Conservation (phyloP, 2,113 vertebrate genomes). For the Thinocorus orbignyianus region DNA sequence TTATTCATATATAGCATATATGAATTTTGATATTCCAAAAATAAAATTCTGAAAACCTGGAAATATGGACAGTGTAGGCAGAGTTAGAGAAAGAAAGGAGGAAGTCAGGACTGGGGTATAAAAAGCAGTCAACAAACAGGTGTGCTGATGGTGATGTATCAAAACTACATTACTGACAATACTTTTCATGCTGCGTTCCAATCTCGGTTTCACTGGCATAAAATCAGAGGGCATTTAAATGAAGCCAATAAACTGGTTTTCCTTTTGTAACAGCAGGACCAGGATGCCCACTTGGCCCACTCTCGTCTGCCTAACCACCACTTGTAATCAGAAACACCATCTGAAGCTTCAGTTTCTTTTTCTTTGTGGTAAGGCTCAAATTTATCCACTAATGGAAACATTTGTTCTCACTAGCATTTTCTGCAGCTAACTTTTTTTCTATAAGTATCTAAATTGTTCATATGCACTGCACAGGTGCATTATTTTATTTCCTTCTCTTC, state of each 20-base stretch:
- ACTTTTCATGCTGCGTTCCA: background rate
- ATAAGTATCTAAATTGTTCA: background rate
- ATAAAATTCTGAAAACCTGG: background rate
- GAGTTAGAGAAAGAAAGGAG: background rate
- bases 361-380: background rate
- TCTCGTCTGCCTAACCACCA: background rate
- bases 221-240: background rate
- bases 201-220: background rate
- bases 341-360: slow-evolving; percentile 27
- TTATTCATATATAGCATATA: background rate
- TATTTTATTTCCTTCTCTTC: background rate
- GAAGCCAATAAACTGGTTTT: background rate
- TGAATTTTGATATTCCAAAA: background rate
- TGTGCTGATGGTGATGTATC: rapidly evolving
- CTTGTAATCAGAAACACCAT: background rate
- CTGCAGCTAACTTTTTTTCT: background rate
- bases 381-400: background rate
- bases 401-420: background rate
- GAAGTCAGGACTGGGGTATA: background rate
- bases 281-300: background rate
- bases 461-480: background rate
- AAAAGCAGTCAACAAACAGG: background rate
- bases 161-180: background rate
- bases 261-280: background rate
- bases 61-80: background rate